phyloP scores from a whole-genome alignment of 2,113 vertebrate genomes.

The Dipodomys stephensi region DNA sequence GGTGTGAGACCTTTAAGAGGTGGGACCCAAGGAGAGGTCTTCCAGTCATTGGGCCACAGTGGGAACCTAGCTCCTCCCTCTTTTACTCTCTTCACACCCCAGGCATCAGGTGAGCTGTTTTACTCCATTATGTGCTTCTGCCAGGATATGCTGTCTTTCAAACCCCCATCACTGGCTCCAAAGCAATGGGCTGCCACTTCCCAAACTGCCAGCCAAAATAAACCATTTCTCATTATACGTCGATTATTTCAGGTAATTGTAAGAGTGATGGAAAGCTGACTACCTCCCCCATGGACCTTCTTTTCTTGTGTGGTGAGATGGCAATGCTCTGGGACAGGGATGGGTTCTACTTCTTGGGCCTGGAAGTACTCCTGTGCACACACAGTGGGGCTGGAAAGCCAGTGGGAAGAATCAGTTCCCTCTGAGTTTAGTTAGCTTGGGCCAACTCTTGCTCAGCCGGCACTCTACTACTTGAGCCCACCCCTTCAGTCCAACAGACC shows the following conservation, averaged over 20 bases:
- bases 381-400: background rate
- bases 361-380: background rate
- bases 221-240: background rate
- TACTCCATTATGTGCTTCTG: no score
- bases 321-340: background rate
- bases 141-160: no score
- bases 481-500: background rate
- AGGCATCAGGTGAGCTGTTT: background rate
- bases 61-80: no score
- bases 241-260: background rate
- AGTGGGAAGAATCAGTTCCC: background rate
- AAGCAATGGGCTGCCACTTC: background rate
- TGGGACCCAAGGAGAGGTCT: background rate
- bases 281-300: background rate
- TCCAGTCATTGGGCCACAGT: background rate
- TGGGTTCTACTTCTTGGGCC: background rate
- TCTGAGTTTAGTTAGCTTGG: background rate
- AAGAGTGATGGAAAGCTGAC: background rate
- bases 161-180: background rate
- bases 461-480: no score
- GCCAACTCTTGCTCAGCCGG: background rate
- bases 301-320: background rate
- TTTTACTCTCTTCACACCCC: background rate
- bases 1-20: background rate
- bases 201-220: background rate